Evolutionary conservation across 2,888 invertebrate species (phyloP), one percentile per base, ranked within the genome.

Genomic region (Drosophila falleni): DNA sequence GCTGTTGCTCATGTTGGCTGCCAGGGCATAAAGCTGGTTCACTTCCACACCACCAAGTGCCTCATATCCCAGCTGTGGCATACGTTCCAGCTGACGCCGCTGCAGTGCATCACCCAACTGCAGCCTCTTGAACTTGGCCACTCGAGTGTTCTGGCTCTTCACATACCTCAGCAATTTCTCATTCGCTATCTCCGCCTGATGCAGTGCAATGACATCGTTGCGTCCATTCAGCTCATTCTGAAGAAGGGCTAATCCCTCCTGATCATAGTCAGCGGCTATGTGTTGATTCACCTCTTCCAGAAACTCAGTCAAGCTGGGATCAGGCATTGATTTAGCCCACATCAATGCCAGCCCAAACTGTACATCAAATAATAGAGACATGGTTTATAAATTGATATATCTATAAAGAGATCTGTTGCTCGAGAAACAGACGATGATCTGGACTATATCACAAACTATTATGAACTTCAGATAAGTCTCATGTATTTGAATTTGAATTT

Each of bases 1-100:
- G 72, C 95, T 95, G 0, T 95, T 94, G 85, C 95, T 94, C 97
- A 97, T 97, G 13, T 95, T 95, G 0, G 95, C 94, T 1, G 95
- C 94, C 0, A 95, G 93, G 78, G 94, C 94, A 87, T 95, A 94
- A 42, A 95, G 93, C 56, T 93, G 92, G 66, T 93, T 93, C 81
- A 94, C 94, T 81, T 95, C 95, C 23, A 95, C 94, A 64, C 95
- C 94, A 0, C 95, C 94, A 13, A 98, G 92, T 0, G 96, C 96
- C 0, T 96, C 94, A 0, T 94, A 93, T 0, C 97, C 97, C 6
- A 97, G 93, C 62, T 95, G 94, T 0, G 96, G 95, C 78, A 96
- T 94, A 74, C 95, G 95, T 78, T 94, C 93, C 86, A 98, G 96
- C 93, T 97, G 96, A 47, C 97, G 94, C 58, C 94, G 94, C 0